Percentiles rank a stretch among this genome's conserved stretches.
These are phyloP conservation scores for Elgonia sp. DNA, from an alignment of 2,888 invertebrate species.

Conservation along the genomic window DNA sequence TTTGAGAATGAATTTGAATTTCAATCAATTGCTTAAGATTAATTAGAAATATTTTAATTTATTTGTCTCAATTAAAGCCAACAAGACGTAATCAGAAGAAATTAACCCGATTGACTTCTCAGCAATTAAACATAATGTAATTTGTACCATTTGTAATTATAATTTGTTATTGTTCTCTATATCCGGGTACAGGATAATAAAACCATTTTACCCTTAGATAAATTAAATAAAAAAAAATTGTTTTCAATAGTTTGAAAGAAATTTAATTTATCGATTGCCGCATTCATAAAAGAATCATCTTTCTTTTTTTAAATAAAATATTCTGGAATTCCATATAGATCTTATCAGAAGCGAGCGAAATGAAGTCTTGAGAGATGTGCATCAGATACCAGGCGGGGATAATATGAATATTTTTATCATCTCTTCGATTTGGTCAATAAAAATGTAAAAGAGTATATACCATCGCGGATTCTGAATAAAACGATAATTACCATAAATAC, in stretches of 20 bases:
- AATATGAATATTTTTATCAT: background rate
- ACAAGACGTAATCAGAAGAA: conserved; percentile 16
- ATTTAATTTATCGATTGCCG: too few relatives aligned
- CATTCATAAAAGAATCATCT: too few relatives aligned
- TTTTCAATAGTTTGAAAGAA: too few relatives aligned
- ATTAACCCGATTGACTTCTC: background rate
- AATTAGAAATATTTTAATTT: conserved; percentile 10
- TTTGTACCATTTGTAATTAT: conserved; percentile 19
- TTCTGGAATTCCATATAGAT: too few relatives aligned
- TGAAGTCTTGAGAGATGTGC: background rate
- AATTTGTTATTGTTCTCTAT: background rate
- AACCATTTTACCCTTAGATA: too few relatives aligned
- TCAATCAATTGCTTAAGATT: background rate
- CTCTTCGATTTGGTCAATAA: conserved; percentile 13
- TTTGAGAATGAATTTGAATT: background rate
- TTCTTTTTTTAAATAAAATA: too few relatives aligned
- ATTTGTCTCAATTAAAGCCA: conserved; percentile 11
- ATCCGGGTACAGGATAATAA: too few relatives aligned
- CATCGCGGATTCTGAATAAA: conserved; percentile 43
- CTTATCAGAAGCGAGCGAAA: background rate
- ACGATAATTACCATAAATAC: conserved; percentile 40
- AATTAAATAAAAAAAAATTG: too few relatives aligned
- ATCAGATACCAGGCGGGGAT: background rate
- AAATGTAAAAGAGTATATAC: conserved; percentile 35
- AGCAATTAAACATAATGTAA: conserved; percentile 27